Evolutionary conservation across 2,797 vertebrate genomes (phyloP), one percentile per base, ranked within the genome.

Genomic region (Natrix natrix): DNA sequence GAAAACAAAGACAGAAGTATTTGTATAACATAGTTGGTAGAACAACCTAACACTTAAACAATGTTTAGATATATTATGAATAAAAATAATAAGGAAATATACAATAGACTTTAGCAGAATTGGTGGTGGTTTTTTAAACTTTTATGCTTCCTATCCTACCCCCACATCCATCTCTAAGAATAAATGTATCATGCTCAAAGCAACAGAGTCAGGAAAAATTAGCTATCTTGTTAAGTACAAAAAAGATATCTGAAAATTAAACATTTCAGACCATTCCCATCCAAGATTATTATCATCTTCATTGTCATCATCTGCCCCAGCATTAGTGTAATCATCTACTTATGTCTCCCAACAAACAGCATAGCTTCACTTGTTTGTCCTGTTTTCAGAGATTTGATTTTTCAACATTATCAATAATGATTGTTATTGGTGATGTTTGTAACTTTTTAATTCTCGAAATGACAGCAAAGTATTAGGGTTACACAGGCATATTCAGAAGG

Each of bases 131-230:
- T 20, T 32, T 17, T 74, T 37, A 52, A 52, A 20, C 22, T 37
- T 11, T 12, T 57, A 32, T 59, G 10, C 22, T 24, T 37, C 87
- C 17, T 78, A 1, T 20, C 37, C 37, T 43, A 78, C 3, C 17
- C 8, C 17, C 37, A 78, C 8, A 37, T 32, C n/a, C 14, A 32
- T 0, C 66, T 1, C n/a, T 17, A 69, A 69, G 32, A 16, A 32
- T 32, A 95, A 96, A 94, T 93, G 90, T 87, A 59, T n/a, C 37
- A 59, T 26, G 48, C 69, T 92, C 69, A 92, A 54, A n/a, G 28
- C 91, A 91, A 48, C 48, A 8, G n/a, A 1, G n/a, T 69, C 93
- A 61, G 32, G 32, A 61, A 87, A 93, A 69, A 86, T 93, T 1
- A 32, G 69, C 56, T 14, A 1, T 6, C 88, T 66, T 91, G 89